Evolutionary conservation across 2,797 vertebrate species (phyloP).

Genomic region (Lutjanus argentimaculatus): DNA sequence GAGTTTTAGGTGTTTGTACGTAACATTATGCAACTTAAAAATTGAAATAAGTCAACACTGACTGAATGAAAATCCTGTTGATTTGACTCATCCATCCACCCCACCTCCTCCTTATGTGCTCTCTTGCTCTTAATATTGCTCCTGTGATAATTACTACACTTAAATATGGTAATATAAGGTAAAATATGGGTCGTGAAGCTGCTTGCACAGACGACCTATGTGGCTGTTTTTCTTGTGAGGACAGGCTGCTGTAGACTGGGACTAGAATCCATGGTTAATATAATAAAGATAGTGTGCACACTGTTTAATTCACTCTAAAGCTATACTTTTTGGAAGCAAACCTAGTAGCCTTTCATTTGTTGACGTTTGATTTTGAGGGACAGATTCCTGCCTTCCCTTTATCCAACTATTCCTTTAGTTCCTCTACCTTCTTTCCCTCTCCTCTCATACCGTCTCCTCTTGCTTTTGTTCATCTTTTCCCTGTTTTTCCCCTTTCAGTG

Average conservation of each 20-base stretch:
- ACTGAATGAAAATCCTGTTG: too few relatives aligned
- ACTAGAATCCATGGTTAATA: neutral
- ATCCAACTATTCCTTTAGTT: neutral
- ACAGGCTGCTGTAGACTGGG: neutral
- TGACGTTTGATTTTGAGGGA: neutral
- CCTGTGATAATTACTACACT: too few relatives aligned
- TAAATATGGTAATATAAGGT: too few relatives aligned
- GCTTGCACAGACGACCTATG: too few relatives aligned
- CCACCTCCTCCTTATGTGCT: too few relatives aligned
- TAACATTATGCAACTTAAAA: too few relatives aligned
- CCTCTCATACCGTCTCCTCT: neutral
- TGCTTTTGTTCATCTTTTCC: neutral
- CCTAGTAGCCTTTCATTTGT: neutral
- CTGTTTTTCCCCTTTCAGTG: neutral
- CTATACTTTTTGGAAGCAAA: neutral
- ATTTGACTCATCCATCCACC: too few relatives aligned
- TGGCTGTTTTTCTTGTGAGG: too few relatives aligned
- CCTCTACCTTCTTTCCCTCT: neutral
- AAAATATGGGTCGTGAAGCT: too few relatives aligned
- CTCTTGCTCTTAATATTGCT: too few relatives aligned
- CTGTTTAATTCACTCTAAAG: neutral
- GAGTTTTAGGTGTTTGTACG: too few relatives aligned
- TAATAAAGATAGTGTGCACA: neutral
- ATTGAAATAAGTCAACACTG: too few relatives aligned
- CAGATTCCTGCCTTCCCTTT: neutral